Conservation (phyloP, 2,797 vertebrate genomes). For the Garrulus glandarius region DNA sequence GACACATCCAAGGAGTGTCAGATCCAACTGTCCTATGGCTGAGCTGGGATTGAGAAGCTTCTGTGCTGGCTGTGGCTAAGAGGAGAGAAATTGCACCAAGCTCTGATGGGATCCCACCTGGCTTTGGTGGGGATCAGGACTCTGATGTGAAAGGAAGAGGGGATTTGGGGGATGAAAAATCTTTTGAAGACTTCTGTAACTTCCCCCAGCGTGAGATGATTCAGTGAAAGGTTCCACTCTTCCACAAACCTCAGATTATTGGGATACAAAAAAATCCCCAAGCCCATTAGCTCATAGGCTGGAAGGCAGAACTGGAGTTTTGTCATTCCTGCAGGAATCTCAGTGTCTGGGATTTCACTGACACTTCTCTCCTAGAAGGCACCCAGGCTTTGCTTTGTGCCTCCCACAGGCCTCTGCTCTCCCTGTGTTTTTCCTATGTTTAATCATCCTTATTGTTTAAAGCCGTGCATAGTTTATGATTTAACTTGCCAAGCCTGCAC, state of each 20-base stretch:
- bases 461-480: conserved; percentile 23
- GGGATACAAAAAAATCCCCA: not conserved
- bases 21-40: rapidly evolving
- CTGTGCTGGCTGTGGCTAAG: not conserved
- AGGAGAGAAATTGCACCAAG: not conserved
- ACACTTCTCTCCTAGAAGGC: not conserved
- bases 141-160: not conserved
- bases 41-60: not conserved
- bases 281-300: not conserved
- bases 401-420: conserved; percentile 22
- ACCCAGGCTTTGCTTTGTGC: not conserved
- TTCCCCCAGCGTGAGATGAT: not conserved
- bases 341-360: not conserved
- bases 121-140: not conserved
- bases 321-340: not conserved
- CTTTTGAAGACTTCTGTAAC: not conserved
- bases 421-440: conserved; percentile 28
- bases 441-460: conserved; percentile 55
- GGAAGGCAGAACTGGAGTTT: not conserved
- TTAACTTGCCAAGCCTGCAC: conserved; percentile 35
- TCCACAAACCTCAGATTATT: not conserved
- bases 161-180: not conserved
- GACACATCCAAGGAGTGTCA: not conserved
- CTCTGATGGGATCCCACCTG: not conserved
- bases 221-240: not conserved